phyloP scores from a whole-genome alignment of 2,888 invertebrate genomes.

The Drosophila sordidula region DNA sequence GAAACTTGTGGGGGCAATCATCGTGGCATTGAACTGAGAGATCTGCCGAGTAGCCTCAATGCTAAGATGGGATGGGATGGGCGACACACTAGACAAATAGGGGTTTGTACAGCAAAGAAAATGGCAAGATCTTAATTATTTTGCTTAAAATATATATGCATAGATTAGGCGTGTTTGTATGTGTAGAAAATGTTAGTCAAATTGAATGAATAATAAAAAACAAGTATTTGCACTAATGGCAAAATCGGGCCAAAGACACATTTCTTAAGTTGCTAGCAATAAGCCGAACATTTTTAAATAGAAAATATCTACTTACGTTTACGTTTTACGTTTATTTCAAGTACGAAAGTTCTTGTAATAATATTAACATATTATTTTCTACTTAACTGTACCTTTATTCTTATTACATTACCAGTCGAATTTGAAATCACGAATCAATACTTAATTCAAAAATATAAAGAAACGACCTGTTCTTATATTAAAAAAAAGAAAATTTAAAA shows the following conservation, averaged over 20 bases:
- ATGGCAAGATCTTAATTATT: slow-evolving; percentile 11
- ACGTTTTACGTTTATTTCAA: too few species aligned
- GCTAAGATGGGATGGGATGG: slow-evolving; percentile 37
- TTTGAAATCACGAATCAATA: too few species aligned
- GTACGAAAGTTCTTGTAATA: too few species aligned
- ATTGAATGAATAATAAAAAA: neutral
- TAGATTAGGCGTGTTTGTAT: neutral
- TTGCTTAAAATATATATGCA: neutral
- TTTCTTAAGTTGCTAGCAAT: neutral
- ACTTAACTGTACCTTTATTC: neutral
- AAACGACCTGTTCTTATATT: too few species aligned
- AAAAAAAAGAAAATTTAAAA: too few species aligned
- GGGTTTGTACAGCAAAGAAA: neutral
- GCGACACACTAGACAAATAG: neutral
- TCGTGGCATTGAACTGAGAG: slow-evolving; percentile 42
- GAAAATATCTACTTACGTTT: too few species aligned
- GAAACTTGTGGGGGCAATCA: slow-evolving; percentile 28
- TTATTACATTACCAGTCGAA: too few species aligned
- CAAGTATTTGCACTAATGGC: neutral
- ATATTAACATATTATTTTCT: too few species aligned
- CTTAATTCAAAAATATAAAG: too few species aligned
- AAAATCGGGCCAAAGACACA: neutral
- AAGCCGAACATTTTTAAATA: neutral
- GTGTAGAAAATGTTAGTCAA: neutral
- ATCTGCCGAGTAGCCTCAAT: slow-evolving; percentile 11